phyloP scores from a whole-genome alignment of 1,140 invertebrate species.

The Drosophila nebulosa region DNA sequence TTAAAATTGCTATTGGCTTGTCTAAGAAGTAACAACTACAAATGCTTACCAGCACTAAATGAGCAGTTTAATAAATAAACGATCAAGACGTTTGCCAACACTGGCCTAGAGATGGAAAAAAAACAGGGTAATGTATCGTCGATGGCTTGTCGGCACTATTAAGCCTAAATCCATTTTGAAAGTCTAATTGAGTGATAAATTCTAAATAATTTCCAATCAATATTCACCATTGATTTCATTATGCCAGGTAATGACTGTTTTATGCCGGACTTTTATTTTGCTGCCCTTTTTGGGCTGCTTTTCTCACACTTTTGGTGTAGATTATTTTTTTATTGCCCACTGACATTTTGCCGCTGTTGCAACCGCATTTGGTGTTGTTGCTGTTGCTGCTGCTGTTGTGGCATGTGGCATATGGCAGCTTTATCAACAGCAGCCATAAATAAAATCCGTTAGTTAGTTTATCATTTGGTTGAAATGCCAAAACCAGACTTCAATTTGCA shows the following conservation, averaged over 20 bases:
- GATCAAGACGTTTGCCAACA: neutral
- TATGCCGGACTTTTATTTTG: neutral
- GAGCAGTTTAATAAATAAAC: neutral
- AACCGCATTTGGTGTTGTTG: constrained; percentile 40
- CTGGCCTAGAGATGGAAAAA: neutral
- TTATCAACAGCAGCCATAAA: constrained; percentile 53
- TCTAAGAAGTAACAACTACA: neutral
- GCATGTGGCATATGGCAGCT: constrained; percentile 22
- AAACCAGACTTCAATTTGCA: constrained; percentile 33
- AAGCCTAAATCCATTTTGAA: too few species aligned
- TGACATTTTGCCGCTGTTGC: constrained; percentile 34
- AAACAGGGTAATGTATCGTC: neutral
- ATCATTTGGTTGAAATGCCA: constrained; percentile 45
- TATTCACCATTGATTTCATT: neutral
- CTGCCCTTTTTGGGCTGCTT: constrained; percentile 3
- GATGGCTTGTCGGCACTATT: too few species aligned
- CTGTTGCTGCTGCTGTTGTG: constrained; percentile 24
- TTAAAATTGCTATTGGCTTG: neutral
- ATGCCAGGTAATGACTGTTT: neutral
- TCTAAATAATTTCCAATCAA: neutral
- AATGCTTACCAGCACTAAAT: neutral
- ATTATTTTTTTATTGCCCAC: constrained; percentile 13
- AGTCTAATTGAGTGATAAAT: neutral
- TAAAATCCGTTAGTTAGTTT: constrained; percentile 69
- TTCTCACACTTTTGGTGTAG: neutral